Base-by-base conservation (phyloP, 2,113 vertebrate species). In the Egretta garzetta region DNA sequence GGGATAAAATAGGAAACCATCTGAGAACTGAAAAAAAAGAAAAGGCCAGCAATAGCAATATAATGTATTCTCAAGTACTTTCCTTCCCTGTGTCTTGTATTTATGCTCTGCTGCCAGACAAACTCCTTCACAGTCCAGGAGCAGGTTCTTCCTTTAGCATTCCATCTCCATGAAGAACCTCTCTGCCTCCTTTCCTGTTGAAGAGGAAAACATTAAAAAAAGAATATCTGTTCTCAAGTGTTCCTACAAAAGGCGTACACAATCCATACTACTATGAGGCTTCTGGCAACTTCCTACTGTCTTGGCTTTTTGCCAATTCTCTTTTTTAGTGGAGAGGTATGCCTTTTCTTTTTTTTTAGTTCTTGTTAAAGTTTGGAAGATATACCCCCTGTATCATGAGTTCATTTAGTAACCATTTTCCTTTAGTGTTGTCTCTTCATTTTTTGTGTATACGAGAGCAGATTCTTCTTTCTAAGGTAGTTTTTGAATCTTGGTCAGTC, bases 311-410 rank as follows among this genome's bases (percentile, higher is more conserved):
- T 21, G 7, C 3, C 30, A 55, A 10, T 67, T 84, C 28, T 74
- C 15, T 15, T 68, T 58, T 66, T 14, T 37, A 64, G 3, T 33
- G 30, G 19, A 59, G 19, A 71, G 4, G 5, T 28, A 30, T 39
- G 8, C 3, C 1, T 45, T 4, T 12, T 28, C 10, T 18, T 45
- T 4, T 12, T 49, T 50, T 49, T 30, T 15, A 2, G 0, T 75
- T 74, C 23, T 8, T 45, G 7, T 55, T 88, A 80, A 32, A 45
- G 4, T 60, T 60, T 5, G 8, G 62, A 85, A 72, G 14, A 26
- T 26, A 28, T 3, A 70, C 9, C 3, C 17, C 22, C 24, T 53
- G 6, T 39, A 56, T 37, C 18, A 62, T 14, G 8, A 67, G 30
- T 23, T 72, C 17, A 49, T 59, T 72, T 79, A 41, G 16, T 32